These are phyloP conservation scores for Chloropsis cyanopogon DNA, from an alignment of 2,113 vertebrate species.

Conservation along the genomic window DNA sequence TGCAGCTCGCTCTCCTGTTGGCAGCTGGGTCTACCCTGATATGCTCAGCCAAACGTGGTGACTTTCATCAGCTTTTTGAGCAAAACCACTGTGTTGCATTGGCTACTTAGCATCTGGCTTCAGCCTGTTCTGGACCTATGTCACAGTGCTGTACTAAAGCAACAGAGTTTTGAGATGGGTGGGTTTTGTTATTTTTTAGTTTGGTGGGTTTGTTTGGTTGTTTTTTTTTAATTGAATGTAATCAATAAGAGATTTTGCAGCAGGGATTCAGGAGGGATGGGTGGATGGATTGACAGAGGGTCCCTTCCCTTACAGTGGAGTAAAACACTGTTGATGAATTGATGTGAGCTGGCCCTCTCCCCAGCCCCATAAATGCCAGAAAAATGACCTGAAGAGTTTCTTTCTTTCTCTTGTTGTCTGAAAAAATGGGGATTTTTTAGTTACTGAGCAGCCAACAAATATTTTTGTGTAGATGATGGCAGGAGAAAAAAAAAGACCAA, in stretches of 20 bases:
- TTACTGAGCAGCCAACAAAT: not conserved
- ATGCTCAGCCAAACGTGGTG: not conserved
- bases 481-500: not conserved
- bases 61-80: not conserved
- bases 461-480: not conserved
- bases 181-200: not conserved
- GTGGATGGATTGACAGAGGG: not conserved
- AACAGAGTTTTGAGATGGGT: not conserved
- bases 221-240: not conserved
- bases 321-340: constrained; percentile 13
- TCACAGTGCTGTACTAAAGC: not conserved
- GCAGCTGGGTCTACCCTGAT: not conserved
- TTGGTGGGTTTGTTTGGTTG: not conserved
- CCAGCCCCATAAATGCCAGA: not conserved
- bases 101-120: constrained; percentile 31
- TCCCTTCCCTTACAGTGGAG: not conserved
- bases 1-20: not conserved
- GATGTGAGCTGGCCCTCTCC: not conserved
- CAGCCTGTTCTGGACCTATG: not conserved
- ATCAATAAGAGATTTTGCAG: not conserved
- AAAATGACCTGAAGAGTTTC: not conserved
- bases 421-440: not conserved
- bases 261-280: not conserved
- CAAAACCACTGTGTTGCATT: not conserved
- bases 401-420: not conserved